Conservation (phyloP, 2,888 invertebrate genomes). For the Drosophila nr. perissopoda region DNA sequence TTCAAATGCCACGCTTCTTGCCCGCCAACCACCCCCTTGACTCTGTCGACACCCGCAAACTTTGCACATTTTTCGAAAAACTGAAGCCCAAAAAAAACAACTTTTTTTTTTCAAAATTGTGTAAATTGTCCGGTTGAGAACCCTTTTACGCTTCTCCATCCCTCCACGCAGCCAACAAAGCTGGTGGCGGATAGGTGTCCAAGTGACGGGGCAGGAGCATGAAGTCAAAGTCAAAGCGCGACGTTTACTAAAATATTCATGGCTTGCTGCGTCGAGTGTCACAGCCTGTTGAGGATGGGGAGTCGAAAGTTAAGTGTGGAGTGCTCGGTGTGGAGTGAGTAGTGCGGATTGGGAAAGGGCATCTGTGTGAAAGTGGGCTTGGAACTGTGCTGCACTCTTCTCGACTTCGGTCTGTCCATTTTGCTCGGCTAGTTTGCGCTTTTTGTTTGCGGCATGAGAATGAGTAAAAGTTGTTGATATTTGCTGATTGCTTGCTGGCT, state of each 20-base stretch:
- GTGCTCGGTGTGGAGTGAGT: background rate
- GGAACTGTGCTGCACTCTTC: constrained; percentile 36
- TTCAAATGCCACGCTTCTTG: constrained; percentile 55
- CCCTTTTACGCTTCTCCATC: constrained; percentile 16
- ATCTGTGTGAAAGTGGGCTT: constrained; percentile 50
- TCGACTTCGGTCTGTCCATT: constrained; percentile 10
- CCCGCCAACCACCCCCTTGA: constrained; percentile 33
- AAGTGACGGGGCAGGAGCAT: constrained; percentile 39
- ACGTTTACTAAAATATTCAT: constrained; percentile 78
- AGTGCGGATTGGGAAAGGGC: background rate
- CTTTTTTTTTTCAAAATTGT: constrained; percentile 60
- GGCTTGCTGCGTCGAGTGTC: constrained; percentile 74
- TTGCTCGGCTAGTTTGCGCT: constrained; percentile 40
- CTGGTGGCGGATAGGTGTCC: constrained; percentile 56
- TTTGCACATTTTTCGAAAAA: constrained; percentile 70
- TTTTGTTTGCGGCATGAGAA: constrained; percentile 66
- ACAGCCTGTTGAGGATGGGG: constrained; percentile 42
- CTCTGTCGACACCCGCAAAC: constrained; percentile 69
- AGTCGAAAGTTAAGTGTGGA: constrained; percentile 2
- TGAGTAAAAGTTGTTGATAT: constrained; percentile 77
- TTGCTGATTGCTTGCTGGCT: constrained; percentile 72
- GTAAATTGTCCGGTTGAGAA: constrained; percentile 66
- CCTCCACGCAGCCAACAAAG: constrained; percentile 28
- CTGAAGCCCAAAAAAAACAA: constrained; percentile 25
- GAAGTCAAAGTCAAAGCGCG: constrained; percentile 75